phyloP scores from a whole-genome alignment of 2,797 vertebrate species.

The Pangasius mekongensis region DNA sequence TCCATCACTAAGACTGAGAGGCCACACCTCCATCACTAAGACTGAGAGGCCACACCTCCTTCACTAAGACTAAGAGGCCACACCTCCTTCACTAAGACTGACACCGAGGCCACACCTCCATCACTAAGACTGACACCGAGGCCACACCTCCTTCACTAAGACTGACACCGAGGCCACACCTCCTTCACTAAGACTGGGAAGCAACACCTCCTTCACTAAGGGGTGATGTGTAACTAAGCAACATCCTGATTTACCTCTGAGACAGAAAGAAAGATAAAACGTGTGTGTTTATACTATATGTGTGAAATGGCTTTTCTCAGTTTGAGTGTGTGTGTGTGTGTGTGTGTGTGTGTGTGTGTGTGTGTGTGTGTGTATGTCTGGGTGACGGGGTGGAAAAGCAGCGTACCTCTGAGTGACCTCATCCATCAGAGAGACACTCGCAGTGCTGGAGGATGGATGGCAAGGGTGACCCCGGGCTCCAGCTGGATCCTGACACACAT shows the following conservation, averaged over 20 bases:
- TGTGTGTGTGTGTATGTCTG: too few species aligned
- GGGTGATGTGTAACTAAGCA: not conserved
- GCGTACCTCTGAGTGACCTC: constrained; percentile 52
- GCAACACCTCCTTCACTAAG: not conserved
- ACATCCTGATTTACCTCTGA: constrained; percentile 15
- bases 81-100: not conserved
- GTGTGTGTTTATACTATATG: not conserved
- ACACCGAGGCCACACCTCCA: not conserved
- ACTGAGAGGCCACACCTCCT: not conserved
- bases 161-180: not conserved
- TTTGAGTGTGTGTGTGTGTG: constrained; percentile 18
- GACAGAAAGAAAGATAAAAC: not conserved
- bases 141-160: not conserved
- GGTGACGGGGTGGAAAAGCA: not conserved
- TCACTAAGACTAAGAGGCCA: not conserved
- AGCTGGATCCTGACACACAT: constrained; percentile 66
- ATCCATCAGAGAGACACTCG: constrained; percentile 70
- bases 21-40: not conserved
- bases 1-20: not conserved
- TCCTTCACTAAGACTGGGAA: not conserved
- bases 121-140: not conserved
- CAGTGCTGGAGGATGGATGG: constrained; percentile 69
- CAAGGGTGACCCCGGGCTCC: constrained; percentile 67
- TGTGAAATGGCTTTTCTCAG: constrained; percentile 10
- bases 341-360: constrained; percentile 9